Percentiles rank a stretch among this genome's conserved stretches.
phyloP scores from a whole-genome alignment of 2,113 vertebrate species.

The Struthio camelus region DNA sequence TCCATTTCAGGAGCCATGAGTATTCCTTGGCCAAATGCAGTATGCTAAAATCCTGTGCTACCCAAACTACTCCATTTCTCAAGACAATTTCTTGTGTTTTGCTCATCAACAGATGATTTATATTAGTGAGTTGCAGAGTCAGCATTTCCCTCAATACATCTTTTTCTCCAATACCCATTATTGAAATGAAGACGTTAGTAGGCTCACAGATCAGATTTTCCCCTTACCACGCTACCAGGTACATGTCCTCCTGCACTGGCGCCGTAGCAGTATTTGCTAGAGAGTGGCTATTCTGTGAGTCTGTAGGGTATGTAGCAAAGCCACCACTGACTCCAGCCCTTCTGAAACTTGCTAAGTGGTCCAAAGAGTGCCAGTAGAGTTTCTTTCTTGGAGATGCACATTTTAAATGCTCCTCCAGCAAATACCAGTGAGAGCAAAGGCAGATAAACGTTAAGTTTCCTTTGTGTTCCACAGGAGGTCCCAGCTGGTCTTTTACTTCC shows the following conservation, averaged over 20 bases:
- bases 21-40: neutral
- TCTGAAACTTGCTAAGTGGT: neutral
- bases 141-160: neutral
- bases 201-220: neutral
- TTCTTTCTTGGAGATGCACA: neutral
- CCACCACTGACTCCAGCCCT: neutral
- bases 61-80: neutral
- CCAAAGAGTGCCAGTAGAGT: neutral
- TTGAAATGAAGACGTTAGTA: neutral
- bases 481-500: constrained; percentile 60
- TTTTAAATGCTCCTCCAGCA: constrained; percentile 9
- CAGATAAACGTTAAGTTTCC: constrained; percentile 57
- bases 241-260: neutral
- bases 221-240: neutral
- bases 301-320: neutral
- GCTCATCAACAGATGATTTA: constrained; percentile 17
- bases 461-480: constrained; percentile 65
- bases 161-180: neutral
- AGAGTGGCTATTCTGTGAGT: neutral
- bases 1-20: neutral
- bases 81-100: constrained; percentile 3
- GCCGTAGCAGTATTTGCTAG: neutral
- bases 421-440: neutral
- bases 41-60: neutral
- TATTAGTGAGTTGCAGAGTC: neutral